These are phyloP conservation scores for Drosophila ironensis DNA, from an alignment of 1,140 invertebrate species.

Conservation along the genomic window DNA sequence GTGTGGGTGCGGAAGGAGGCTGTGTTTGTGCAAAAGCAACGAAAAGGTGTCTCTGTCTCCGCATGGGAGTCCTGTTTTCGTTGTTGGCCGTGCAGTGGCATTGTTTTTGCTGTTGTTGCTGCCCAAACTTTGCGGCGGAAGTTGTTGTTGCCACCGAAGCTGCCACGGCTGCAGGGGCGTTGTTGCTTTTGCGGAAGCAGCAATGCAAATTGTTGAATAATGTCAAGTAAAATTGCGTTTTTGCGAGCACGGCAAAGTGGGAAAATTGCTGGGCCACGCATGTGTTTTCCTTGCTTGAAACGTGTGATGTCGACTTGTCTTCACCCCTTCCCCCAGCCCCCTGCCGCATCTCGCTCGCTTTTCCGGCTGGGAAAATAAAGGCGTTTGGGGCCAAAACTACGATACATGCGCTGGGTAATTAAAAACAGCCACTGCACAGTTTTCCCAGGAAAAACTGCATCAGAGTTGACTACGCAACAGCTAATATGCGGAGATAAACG, in stretches of 20 bases:
- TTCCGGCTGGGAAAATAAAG: too few species aligned
- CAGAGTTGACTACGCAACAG: too few species aligned
- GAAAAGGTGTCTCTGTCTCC: constrained; percentile 49
- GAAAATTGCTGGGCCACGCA: constrained; percentile 22
- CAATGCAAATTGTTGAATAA: constrained; percentile 76
- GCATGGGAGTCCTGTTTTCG: constrained; percentile 28
- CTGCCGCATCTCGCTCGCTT: too few species aligned
- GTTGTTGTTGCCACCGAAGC: constrained; percentile 14
- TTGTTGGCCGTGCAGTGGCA: too few species aligned
- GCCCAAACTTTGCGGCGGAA: constrained; percentile 39
- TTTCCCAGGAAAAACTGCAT: not conserved
- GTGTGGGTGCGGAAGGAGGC: constrained; percentile 20
- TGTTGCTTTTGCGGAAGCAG: constrained; percentile 56
- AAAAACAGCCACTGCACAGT: not conserved
- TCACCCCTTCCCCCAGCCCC: not conserved
- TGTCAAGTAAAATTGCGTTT: constrained; percentile 68
- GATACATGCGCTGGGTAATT: constrained; percentile 21
- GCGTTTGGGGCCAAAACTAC: constrained; percentile 18
- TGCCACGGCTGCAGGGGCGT: constrained; percentile 13
- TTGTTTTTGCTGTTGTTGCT: constrained; percentile 9
- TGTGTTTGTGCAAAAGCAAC: constrained; percentile 19
- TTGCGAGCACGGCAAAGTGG: constrained; percentile 8
- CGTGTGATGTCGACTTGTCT: not conserved
- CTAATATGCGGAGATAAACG: too few species aligned
- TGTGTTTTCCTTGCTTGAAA: not conserved